Evolutionary conservation across 2,113 vertebrate species (phyloP).

Genomic region (Aegotheles bennettii): DNA sequence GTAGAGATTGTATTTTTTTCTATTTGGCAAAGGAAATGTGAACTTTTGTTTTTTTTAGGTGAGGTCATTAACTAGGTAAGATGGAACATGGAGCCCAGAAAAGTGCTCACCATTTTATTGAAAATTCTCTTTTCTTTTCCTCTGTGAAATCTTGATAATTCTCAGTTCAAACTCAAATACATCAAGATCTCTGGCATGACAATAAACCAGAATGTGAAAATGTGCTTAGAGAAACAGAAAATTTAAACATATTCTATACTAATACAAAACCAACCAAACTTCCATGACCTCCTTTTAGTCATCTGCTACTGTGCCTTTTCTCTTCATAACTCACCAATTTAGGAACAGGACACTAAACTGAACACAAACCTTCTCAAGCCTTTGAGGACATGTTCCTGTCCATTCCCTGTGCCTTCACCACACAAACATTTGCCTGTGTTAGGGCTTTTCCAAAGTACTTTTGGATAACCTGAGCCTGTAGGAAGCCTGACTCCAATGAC

Average conservation of each 20-base stretch:
- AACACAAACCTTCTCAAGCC: not conserved
- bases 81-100: not conserved
- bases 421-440: not conserved
- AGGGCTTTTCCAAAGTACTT: not conserved
- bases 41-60: not conserved
- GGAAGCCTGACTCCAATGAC: not conserved
- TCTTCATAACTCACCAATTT: not conserved
- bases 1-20: not conserved
- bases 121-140: not conserved
- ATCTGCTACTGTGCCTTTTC: not conserved
- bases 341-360: not conserved
- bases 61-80: not conserved
- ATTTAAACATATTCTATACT: not conserved
- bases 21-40: not conserved
- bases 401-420: not conserved
- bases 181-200: not conserved
- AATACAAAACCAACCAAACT: not conserved
- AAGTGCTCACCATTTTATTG: not conserved
- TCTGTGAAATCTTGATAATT: not conserved
- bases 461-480: not conserved
- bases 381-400: not conserved
- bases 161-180: not conserved
- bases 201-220: not conserved
- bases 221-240: not conserved
- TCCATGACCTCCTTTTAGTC: not conserved